Evolutionary conservation across 2,888 invertebrate genomes (phyloP).

Genomic region (Endotricha flammealis): DNA sequence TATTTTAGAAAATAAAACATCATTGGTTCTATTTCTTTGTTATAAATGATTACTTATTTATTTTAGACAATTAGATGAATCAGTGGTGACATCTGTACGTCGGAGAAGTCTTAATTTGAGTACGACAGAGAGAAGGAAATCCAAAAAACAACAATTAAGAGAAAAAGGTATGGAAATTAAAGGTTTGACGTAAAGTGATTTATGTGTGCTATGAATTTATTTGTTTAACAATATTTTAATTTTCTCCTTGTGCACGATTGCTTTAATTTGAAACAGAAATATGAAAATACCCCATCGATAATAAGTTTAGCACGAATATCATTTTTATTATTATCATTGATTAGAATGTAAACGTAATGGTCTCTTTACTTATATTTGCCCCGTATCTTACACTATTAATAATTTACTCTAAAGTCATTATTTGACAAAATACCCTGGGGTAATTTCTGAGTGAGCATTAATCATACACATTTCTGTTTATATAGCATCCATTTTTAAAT

Average conservation of each 20-base stretch:
- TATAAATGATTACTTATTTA: too few species aligned
- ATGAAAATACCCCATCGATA: not conserved
- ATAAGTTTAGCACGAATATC: too few species aligned
- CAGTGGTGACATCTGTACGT: constrained; percentile 84
- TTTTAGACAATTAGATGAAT: constrained; percentile 81
- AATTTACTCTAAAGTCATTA: too few species aligned
- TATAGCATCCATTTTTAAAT: constrained; percentile 9
- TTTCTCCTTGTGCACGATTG: constrained; percentile 3
- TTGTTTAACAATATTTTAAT: constrained; percentile 13
- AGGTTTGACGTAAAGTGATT: constrained; percentile 29
- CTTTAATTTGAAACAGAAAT: not conserved
- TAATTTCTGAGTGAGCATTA: not conserved
- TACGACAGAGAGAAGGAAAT: constrained; percentile 85
- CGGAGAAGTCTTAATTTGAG: constrained; percentile 64
- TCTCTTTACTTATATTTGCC: too few species aligned
- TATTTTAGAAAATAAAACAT: too few species aligned
- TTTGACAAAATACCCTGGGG: not conserved
- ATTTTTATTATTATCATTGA: too few species aligned
- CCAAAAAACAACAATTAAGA: constrained; percentile 74
- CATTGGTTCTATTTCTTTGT: too few species aligned
- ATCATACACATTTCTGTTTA: not conserved
- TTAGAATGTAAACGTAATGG: too few species aligned
- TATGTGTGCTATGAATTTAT: constrained; percentile 17
- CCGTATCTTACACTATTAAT: too few species aligned
- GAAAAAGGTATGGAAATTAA: constrained; percentile 81